Evolutionary conservation across 2,888 invertebrate genomes (phyloP), one percentile per base, ranked within the genome.

Genomic region (Nemapogon koenigi): DNA sequence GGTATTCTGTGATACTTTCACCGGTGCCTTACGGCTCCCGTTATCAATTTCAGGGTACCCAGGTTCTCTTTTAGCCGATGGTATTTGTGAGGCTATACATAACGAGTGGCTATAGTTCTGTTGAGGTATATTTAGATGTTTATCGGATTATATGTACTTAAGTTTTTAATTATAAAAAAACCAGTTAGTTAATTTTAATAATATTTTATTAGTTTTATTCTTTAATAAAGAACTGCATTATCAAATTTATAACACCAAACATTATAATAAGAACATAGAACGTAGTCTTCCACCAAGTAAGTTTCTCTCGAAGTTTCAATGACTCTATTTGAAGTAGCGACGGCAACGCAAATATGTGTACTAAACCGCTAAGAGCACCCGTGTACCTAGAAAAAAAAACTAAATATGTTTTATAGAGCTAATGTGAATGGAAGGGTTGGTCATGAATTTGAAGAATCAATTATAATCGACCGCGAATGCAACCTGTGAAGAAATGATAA

Each of bases 301-400:
- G 68, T 36, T 72, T 57, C 2, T 84, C 82, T 35, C 85, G 75
- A n/a, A 83, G 71, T 40, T 82, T 79, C 18, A 88, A 70, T 2
- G 88, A 87, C 2, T 84, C 82, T 43, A 93, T 70, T 53, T 92
- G 88, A 8, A 94, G 79, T n/a, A 90, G 55, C 42, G 89, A 87
- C 0, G 95, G 95, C 15, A 95, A 71, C 1, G 91, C 85, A 67
- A 95, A 95, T 7, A 95, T 84, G 61, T 94, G 94, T 0, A 93
- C 86, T 37, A 94, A 71, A 0, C 95, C 95, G 53, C 92, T 91
- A 14, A 94, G 71, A 0, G 94, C 91, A 30, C 95, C 95, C 1
- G 92, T 91, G 64, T 91, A 94, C 51, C 94, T 90, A 64, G 0
- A 29, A 37, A 17, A 11, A 15, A 22, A 25, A 40, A 16, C 16